Evolutionary conservation across 2,888 invertebrate genomes (phyloP), one percentile per base, ranked within the genome.

Genomic region (Serripes groenlandicus): DNA sequence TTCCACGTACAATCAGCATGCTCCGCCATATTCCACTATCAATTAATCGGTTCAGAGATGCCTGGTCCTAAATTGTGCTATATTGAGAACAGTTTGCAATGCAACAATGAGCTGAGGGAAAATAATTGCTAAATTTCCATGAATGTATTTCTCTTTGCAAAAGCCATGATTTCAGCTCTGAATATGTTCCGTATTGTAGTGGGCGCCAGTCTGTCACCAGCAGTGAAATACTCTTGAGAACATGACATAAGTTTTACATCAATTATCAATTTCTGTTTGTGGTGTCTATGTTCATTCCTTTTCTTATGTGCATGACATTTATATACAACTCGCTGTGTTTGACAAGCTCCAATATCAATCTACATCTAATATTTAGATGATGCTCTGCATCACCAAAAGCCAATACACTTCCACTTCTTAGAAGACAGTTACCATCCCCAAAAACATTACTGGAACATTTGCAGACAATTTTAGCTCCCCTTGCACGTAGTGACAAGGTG

Each of bases 381-480:
- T 71, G 18, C 30, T 78, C 72, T 56, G 71, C 78, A n/a, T 71
- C 26, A 26, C 71, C 72, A 78, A 78, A 78, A 30, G 71, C 71
- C 52, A 77, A 42, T 52, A 71, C 56, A 34, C 77, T 71, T 28
- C 49, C 77, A 34, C 37, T 35, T 54, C 71, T 26, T 54, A 66
- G 72, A 35, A 74, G 68, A 37, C 74, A 74, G 52, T 79, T 79
- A 23, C 74, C 79, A 60, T 79, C 79, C 69, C 74, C 79, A 9
- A 32, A 18, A 26, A 77, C 71, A 68, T 37, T 34, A 9, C 21
- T n/a, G n/a, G n/a, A n/a, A n/a, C n/a, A 5, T 56, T 42, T 42
- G 15, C 7, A 42, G 15, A 7, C 7, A 49, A 49, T 49, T 5
- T n/a, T n/a, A n/a, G n/a, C n/a, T n/a, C n/a, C n/a, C n/a, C n/a